Conservation (phyloP, 2,888 invertebrate species). For the Stramonita haemastoma region DNA sequence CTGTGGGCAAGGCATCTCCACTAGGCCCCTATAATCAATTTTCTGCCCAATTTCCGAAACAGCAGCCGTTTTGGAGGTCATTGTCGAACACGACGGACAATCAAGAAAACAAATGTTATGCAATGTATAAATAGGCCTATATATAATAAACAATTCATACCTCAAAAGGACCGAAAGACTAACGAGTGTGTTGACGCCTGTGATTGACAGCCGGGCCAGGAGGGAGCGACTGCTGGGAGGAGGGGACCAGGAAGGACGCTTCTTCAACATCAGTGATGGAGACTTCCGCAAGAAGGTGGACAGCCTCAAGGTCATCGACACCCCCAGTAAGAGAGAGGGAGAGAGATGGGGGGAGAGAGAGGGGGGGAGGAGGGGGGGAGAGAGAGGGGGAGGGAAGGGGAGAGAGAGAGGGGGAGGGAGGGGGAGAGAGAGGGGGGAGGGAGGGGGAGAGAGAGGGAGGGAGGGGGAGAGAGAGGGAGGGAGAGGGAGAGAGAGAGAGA, state of each 20-base stretch:
- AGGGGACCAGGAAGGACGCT: conserved; percentile 56
- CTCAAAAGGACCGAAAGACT: background rate
- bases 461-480: too few relatives aligned
- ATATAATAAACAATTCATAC: background rate
- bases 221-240: conserved; percentile 47
- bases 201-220: conserved; percentile 50
- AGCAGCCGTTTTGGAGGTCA: too few relatives aligned
- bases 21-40: too few relatives aligned
- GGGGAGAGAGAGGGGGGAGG: too few relatives aligned
- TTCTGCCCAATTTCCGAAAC: too few relatives aligned
- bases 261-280: conserved; percentile 53
- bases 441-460: too few relatives aligned
- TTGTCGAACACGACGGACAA: too few relatives aligned
- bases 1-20: too few relatives aligned
- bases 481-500: too few relatives aligned
- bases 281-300: conserved; percentile 55
- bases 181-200: background rate
- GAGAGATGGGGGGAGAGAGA: background rate
- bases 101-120: background rate
- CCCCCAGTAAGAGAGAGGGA: conserved; percentile 48
- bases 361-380: too few relatives aligned
- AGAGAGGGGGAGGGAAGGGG: too few relatives aligned
- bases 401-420: too few relatives aligned
- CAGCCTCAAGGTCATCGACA: conserved; percentile 50
- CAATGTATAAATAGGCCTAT: background rate